Percentiles rank a stretch among this genome's conserved stretches.
Evolutionary conservation across 2,888 invertebrate genomes (phyloP).

Genomic region (Cantharis lateralis): DNA sequence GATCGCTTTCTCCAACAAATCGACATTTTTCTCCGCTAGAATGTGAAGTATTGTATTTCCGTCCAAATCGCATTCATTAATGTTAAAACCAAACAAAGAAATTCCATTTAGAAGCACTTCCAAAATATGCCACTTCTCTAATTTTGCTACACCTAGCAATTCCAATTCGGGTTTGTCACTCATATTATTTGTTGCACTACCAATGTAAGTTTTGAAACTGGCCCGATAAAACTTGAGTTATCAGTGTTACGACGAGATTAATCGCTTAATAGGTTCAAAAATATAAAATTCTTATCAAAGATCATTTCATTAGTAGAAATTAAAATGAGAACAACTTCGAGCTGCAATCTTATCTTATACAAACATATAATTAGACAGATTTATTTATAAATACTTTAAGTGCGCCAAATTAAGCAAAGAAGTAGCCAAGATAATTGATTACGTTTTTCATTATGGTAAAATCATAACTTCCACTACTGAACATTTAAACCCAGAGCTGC

Average conservation of each 20-base stretch:
- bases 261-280: not conserved
- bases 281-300: not conserved
- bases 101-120: conserved; percentile 19
- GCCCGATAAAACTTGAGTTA: not conserved
- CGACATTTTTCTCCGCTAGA: conserved; percentile 8
- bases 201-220: not conserved
- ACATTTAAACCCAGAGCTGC: too few relatives aligned
- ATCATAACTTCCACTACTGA: too few relatives aligned
- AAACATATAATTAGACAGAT: not conserved
- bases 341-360: not conserved
- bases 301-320: not conserved
- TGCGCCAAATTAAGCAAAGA: not conserved
- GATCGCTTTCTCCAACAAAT: conserved; percentile 16
- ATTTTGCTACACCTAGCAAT: conserved; percentile 9
- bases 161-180: not conserved
- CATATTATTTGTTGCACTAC: not conserved
- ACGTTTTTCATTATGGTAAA: too few relatives aligned
- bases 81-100: conserved; percentile 8
- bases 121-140: conserved; percentile 19
- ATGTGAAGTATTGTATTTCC: conserved; percentile 23
- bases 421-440: not conserved
- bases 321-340: not conserved
- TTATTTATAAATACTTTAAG: not conserved
- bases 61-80: conserved; percentile 14
- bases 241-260: not conserved